Base-by-base conservation (phyloP, 2,113 vertebrate genomes). In the Ceratotherium simum region DNA sequence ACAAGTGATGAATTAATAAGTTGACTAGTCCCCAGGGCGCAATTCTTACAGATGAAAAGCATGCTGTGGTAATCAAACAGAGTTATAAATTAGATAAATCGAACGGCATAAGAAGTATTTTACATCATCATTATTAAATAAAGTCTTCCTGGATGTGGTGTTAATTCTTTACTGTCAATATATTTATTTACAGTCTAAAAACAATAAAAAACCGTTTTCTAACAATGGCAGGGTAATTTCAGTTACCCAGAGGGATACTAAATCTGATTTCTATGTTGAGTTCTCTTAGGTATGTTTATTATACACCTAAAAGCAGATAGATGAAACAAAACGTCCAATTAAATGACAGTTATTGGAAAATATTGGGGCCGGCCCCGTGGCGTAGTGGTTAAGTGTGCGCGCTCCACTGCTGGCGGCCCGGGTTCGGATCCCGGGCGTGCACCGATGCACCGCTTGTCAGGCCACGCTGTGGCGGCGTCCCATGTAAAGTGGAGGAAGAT, bases 1-100 rank as follows among this genome's bases (percentile, higher is more conserved):
- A 81, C 98, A 99, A 98, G 98, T 98, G 98, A 99, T 99, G 98
- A 99, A 99, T 99, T 99, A 99, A 99, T 99, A 99, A 98, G 75
- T 80, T 98, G 99, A 99, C 98, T 99, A 98, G 99, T 99, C 99
- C 98, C 99, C 78, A 56, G 99, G 98, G 99, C 98, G 98, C 99
- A 98, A 99, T 99, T 98, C 99, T 98, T 99, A 99, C 94, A 99
- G 98, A 99, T 97, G 92, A 98, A 99, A 98, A 97, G 98, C 98
- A 99, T 98, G 99, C 98, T 98, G 98, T 17, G 70, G 98, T 98
- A 99, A 99, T 99, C 98, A 99, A 99, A 99, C 96, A 67, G 98
- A 97, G 96, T 82, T 98, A 99, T 99, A 99, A 99, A 99, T 99
- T 99, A 99, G 98, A 97, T 98, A 98, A 98, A 97, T 96, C 60